Percentiles rank a stretch among this genome's conserved stretches.
Conservation (phyloP, 2,797 vertebrate species). For the Sebastes cheni region DNA sequence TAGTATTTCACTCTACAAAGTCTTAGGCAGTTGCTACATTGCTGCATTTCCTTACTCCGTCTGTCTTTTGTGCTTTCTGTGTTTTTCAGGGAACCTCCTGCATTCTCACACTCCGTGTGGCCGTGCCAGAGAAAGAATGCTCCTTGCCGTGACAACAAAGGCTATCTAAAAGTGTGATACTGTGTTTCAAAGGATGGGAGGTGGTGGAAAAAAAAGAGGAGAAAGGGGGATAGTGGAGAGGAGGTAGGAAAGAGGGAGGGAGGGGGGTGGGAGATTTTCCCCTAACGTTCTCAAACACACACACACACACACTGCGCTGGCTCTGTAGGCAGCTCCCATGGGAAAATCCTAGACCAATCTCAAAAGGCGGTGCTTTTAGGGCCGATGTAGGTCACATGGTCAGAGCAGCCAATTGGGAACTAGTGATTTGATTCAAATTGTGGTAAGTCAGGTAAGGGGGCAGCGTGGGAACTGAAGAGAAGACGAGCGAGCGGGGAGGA, state of each 20-base stretch:
- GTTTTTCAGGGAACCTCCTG: conserved; percentile 55
- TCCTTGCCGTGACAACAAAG: conserved; percentile 78
- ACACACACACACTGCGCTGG: conserved; percentile 29
- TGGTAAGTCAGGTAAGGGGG: conserved; percentile 79
- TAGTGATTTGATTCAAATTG: conserved; percentile 83
- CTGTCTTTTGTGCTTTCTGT: conserved; percentile 47
- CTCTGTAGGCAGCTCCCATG: conserved; percentile 83
- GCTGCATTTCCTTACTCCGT: conserved; percentile 23
- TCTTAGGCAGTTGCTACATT: conserved; percentile 20
- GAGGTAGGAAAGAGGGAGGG: conserved; percentile 52
- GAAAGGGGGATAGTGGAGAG: conserved; percentile 62
- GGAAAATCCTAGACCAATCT: conserved; percentile 82
- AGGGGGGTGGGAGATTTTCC: conserved; percentile 54
- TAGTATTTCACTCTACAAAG: background rate
- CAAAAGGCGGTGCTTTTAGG: conserved; percentile 68
- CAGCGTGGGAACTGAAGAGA: conserved; percentile 76
- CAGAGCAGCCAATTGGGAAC: conserved; percentile 72
- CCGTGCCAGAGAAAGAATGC: conserved; percentile 65
- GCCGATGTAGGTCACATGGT: conserved; percentile 77
- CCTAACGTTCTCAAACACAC: conserved; percentile 55
- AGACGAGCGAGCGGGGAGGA: conserved; percentile 31
- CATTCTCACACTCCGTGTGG: conserved; percentile 72
- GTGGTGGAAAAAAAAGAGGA: conserved; percentile 62
- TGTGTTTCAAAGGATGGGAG: conserved; percentile 77
- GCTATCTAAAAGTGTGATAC: conserved; percentile 77